Evolutionary conservation across 2,888 invertebrate genomes (phyloP), one percentile per base, ranked within the genome.

Genomic region (Phorcus lineatus): DNA sequence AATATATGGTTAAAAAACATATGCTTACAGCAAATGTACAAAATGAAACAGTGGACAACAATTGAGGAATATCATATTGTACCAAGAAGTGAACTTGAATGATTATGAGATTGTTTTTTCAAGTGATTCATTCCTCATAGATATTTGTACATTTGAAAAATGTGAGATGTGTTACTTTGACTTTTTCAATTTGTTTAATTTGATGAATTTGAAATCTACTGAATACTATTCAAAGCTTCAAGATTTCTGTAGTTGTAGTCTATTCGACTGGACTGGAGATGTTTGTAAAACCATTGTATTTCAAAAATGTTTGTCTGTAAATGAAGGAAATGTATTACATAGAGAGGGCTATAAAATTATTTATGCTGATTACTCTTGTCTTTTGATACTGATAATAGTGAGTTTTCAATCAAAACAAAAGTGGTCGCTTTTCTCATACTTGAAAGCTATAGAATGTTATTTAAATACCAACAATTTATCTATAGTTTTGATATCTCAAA

Each of bases 391-490:
- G 36, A 36, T 36, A 24, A 24, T 70, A 28, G 70, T 70, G 70
- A 28, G 70, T 70, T 70, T 70, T 70, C 31, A 24, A 24, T 24
- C 70, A 22, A 70, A 70, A 70, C 70, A 70, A 70, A 70, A 70
- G 22, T 70, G 22, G n/a, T 55, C 17, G 70, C 31, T 24, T 70
- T 70, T 70, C 22, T 24, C 22, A 22, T 70, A 70, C 70, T 28
- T 70, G 31, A 24, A 28, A 70, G 70, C 31, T 70, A 70, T 70
- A 70, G 31, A 24, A 2, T 24, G 31, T 70, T 28, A 70, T 70
- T 70, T 70, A 22, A 24, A 70, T 24, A 70, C 31, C 31, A 22
- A 70, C 31, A 24, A 70, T 28, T 24, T 70, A 28, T 24, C 22
- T 24, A 70, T 70, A 70, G 22, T 24, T 70, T 70, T 70, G 70